Conservation (phyloP, 1,140 invertebrate species). For the Pseudomyrmex gracilis region DNA sequence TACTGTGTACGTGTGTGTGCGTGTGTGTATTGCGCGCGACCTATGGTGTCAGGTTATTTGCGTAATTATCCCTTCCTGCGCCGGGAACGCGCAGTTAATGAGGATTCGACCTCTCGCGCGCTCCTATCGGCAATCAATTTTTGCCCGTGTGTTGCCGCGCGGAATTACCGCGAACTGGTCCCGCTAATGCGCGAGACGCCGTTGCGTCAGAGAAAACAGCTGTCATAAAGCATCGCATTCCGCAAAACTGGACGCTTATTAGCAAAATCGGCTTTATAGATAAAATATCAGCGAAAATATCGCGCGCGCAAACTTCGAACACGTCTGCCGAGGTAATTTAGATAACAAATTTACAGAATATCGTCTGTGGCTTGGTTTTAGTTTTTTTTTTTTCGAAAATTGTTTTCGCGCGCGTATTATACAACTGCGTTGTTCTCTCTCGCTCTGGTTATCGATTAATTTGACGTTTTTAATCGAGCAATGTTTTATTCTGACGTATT, state of each 20-base stretch:
- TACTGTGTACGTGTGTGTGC: neutral
- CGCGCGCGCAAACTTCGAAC: neutral
- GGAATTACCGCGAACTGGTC: conserved; percentile 46
- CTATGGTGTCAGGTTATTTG: conserved; percentile 41
- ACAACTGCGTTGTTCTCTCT: no score
- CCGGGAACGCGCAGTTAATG: conserved; percentile 37
- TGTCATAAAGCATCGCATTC: conserved; percentile 38
- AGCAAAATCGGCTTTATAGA: neutral
- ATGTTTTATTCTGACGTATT: neutral
- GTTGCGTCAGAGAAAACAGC: conserved; percentile 43
- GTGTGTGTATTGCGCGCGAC: neutral
- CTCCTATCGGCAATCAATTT: conserved; percentile 53
- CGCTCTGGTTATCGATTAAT: neutral
- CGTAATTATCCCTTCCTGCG: conserved; percentile 48
- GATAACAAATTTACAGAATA: no score
- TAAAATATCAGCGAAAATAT: conserved; percentile 7
- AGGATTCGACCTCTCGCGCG: conserved; percentile 51
- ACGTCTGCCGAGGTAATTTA: neutral
- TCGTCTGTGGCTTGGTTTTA: no score
- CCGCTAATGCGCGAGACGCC: conserved; percentile 22
- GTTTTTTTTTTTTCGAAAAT: neutral
- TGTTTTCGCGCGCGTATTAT: neutral
- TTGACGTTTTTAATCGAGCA: neutral
- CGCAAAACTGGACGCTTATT: conserved; percentile 27
- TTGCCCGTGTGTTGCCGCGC: conserved; percentile 6